phyloP scores from a whole-genome alignment of 2,797 vertebrate species.

The Leptoclinus maculatus region DNA sequence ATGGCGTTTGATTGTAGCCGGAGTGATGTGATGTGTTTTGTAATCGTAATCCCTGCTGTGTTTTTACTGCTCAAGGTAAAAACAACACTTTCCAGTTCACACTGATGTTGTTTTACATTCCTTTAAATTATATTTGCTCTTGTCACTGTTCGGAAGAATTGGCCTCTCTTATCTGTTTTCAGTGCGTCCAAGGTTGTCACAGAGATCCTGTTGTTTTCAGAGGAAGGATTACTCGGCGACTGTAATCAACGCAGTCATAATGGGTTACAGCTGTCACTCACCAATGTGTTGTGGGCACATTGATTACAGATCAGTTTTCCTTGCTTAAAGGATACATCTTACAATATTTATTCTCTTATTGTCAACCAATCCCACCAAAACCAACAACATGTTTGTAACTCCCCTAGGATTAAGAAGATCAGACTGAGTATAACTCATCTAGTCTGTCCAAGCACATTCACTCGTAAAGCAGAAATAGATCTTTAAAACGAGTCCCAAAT shows the following conservation, averaged over 20 bases:
- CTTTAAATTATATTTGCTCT: constrained; percentile 31
- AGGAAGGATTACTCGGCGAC: background rate
- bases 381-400: background rate
- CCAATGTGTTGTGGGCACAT: background rate
- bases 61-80: constrained; percentile 8
- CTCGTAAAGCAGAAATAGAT: background rate
- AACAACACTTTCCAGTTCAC: background rate
- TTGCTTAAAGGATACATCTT: background rate
- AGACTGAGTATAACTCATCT: background rate
- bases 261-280: background rate
- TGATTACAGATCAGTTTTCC: constrained; percentile 2
- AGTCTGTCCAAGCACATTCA: background rate
- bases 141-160: background rate
- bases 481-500: background rate
- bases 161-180: constrained; percentile 6
- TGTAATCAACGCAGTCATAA: background rate
- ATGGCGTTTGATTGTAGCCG: background rate
- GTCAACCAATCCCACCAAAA: constrained; percentile 1
- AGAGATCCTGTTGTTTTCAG: background rate
- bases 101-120: background rate
- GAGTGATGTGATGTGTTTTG: background rate
- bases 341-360: background rate
- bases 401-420: no score
- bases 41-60: background rate
- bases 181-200: constrained; percentile 2